Conservation (phyloP, 2,113 vertebrate species). For the Peromyscus maniculatus region DNA sequence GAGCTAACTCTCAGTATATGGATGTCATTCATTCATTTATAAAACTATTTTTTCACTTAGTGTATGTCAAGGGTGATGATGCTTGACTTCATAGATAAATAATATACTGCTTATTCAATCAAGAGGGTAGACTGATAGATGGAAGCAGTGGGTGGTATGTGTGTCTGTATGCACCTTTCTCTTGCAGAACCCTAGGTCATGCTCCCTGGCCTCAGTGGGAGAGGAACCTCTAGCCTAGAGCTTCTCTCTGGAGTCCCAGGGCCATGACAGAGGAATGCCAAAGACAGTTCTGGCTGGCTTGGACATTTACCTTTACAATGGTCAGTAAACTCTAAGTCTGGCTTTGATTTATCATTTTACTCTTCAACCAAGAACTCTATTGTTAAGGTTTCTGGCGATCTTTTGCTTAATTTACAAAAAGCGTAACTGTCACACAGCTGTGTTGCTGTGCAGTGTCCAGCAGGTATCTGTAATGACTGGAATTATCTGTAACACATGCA, state of each 20-base stretch:
- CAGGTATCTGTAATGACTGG: neutral
- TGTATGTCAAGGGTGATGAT: neutral
- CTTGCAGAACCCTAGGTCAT: neutral
- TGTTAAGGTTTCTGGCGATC: slow-evolving; percentile 17
- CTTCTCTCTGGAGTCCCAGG: neutral
- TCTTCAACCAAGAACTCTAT: slow-evolving; percentile 31
- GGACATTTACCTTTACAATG: slow-evolving; percentile 12
- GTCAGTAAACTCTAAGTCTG: neutral
- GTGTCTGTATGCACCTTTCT: neutral
- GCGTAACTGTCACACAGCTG: neutral
- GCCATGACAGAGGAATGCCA: neutral
- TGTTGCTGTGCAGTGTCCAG: neutral
- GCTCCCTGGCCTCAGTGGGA: neutral
- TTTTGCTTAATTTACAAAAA: slow-evolving; percentile 56
- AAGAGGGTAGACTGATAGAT: neutral
- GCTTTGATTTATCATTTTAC: slow-evolving; percentile 36
- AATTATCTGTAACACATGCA: neutral
- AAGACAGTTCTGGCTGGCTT: neutral
- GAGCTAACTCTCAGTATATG: neutral
- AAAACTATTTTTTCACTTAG: neutral
- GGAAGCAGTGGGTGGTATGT: neutral
- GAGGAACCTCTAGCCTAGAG: neutral
- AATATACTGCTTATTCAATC: neutral
- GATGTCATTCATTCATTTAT: neutral
- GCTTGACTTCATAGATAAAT: neutral